Base-by-base conservation (phyloP, 2,888 invertebrate genomes). In the Zygaena filipendulae region DNA sequence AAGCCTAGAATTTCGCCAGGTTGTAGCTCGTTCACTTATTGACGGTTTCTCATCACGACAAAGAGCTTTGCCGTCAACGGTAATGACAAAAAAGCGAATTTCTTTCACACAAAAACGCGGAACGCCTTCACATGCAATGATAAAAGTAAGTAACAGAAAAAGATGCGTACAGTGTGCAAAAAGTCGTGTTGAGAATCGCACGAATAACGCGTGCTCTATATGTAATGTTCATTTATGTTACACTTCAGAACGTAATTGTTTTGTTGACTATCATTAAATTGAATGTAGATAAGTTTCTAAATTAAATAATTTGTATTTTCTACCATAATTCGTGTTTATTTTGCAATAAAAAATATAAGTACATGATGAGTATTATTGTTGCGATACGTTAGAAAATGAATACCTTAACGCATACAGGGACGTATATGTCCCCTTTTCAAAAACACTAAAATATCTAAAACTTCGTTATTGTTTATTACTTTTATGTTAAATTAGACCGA, bases 121-220 rank as follows among this genome's bases (percentile, higher is more conserved):
- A 13, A 20, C 24, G 12, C 22, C 25, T 9, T 5, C 25, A 11
- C 29, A 32, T 14, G n/a, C 11, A 3, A 32, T 32, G 32, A 20
- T 21, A 31, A 31, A 31, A 10, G 3, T 16, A 4, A n/a, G 10
- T 11, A 13, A 2, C 18, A 23, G 19, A 23, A 27, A 23, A 12
- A 20, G 31, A 9, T 31, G 31, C 11, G 26, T 26, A 26, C 10
- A 31, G 5, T 24, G 26, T 26, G 26, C 23, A 3, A 23, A 29
- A 14, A 3, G 8, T 12, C 10, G 19, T 12, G 23, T 12, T 18
- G 25, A 25, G 18, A 21, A 21, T 13, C 13, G 22, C 3, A 25
- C 30, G 21, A 30, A 25, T 18, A 30, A 25, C 19, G 21, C 13
- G 6, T 21, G 21, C 25, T 11, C 10, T 27, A 5, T 27, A 16